Percentiles rank a stretch among this genome's conserved stretches.
phyloP scores from a whole-genome alignment of 1,140 invertebrate species.

The Theocolax elegans region DNA sequence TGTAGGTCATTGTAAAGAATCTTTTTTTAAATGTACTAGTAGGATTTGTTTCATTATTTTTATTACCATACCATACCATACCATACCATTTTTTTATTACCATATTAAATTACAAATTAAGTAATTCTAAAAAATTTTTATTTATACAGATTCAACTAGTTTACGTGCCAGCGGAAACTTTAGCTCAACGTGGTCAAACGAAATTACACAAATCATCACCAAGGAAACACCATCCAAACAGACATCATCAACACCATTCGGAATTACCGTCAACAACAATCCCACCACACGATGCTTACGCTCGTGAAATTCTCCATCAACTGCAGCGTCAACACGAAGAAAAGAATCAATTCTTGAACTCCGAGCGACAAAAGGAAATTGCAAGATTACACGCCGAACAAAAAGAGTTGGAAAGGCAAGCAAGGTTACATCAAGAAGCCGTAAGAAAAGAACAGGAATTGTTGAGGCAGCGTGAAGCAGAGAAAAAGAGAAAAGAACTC shows the following conservation, averaged over 20 bases:
- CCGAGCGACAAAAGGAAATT: slow-evolving; percentile 57
- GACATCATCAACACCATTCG: slow-evolving; percentile 62
- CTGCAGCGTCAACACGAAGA: slow-evolving; percentile 63
- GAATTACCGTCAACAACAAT: slow-evolving; percentile 44
- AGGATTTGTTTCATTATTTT: too few relatives aligned
- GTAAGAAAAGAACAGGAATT: slow-evolving; percentile 57
- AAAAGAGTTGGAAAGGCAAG: slow-evolving; percentile 58
- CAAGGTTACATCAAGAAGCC: slow-evolving; percentile 54
- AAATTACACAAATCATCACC: slow-evolving; percentile 54
- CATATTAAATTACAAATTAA: too few relatives aligned
- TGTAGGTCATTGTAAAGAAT: too few relatives aligned
- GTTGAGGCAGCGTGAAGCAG: slow-evolving; percentile 56
- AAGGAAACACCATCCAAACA: slow-evolving; percentile 56
- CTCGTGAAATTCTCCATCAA: slow-evolving; percentile 63
- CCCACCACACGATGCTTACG: slow-evolving; percentile 58
- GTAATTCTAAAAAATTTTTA: too few relatives aligned
- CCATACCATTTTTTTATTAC: too few relatives aligned
- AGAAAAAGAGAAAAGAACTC: slow-evolving; percentile 59
- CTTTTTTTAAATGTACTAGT: too few relatives aligned
- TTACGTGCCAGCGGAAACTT: slow-evolving; percentile 82
- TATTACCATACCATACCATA: too few relatives aligned
- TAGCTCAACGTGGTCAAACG: slow-evolving; percentile 70
- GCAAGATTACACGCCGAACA: slow-evolving; percentile 55
- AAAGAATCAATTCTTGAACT: slow-evolving; percentile 54
- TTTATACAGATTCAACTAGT: slow-evolving; percentile 75